Evolutionary conservation across 2,888 invertebrate species (phyloP), one percentile per base, ranked within the genome.

Genomic region (Dolomedes plantarius): DNA sequence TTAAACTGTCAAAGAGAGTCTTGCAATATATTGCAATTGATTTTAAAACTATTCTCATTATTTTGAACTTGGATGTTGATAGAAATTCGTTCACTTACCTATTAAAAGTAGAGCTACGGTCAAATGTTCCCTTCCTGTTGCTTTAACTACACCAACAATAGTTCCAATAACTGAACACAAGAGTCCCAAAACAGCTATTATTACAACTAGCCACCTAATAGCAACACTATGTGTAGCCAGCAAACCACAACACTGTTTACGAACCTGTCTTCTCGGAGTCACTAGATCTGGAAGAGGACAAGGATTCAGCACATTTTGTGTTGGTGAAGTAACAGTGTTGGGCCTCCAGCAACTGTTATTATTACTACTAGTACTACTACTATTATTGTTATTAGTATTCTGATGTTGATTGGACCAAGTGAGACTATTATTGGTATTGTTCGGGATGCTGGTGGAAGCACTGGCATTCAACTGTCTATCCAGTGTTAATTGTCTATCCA

Each of bases 41-140:
- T n/a, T n/a, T n/a, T n/a, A n/a, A n/a, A n/a, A n/a, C n/a, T n/a
- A n/a, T n/a, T n/a, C n/a, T n/a, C n/a, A n/a, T n/a, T n/a, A n/a
- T n/a, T n/a, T n/a, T n/a, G n/a, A n/a, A n/a, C n/a, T n/a, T n/a
- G n/a, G n/a, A n/a, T n/a, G n/a, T n/a, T n/a, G n/a, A n/a, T n/a
- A n/a, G n/a, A n/a, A n/a, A n/a, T n/a, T n/a, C n/a, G n/a, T n/a
- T 36, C 9, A 90, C 93, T 94, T 91, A 96, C 96, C 96, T 92
- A 96, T 96, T 95, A 96, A 96, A 89, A 96, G 94, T 71, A 96
- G 93, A 36, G 95, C 94, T 89, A 96, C 94, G 86, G 96, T 96
- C 90, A 96, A 94, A 89, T 96, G 96, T 90, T 96, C 95, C 89
- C 94, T 93, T 68, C 95, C 96, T 80, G 95, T 94, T n/a, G 95